Percentiles rank a stretch among this genome's conserved stretches.
phyloP scores from a whole-genome alignment of 1,140 invertebrate genomes.

The Bombus affinis region DNA sequence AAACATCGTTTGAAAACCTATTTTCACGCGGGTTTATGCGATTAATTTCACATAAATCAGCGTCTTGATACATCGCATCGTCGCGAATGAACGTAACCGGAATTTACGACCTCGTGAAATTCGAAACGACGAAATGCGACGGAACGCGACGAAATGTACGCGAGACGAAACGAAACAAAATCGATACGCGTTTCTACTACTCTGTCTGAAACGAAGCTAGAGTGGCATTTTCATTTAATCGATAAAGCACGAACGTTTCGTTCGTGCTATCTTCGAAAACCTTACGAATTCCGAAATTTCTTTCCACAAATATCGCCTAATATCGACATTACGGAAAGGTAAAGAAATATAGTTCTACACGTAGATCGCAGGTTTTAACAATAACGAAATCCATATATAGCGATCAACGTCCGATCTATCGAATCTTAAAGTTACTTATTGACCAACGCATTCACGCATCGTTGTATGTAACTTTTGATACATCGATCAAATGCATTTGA shows the following conservation, averaged over 20 bases:
- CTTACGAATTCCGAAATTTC: neutral
- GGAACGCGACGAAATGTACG: neutral
- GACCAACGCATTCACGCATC: too few relatives aligned
- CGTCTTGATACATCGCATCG: neutral
- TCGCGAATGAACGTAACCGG: neutral
- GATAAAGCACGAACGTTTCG: neutral
- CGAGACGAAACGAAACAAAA: neutral
- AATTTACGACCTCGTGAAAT: neutral
- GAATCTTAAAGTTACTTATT: too few relatives aligned
- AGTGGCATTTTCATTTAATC: neutral
- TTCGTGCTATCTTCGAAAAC: neutral
- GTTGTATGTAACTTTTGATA: too few relatives aligned
- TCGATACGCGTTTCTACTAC: neutral
- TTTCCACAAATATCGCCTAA: neutral
- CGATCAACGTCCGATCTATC: too few relatives aligned
- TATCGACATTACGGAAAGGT: too few relatives aligned
- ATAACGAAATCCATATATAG: too few relatives aligned
- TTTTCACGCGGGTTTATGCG: neutral
- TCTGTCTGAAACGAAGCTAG: neutral
- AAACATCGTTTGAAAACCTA: neutral
- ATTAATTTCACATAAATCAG: conserved; percentile 3
- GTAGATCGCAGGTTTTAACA: too few relatives aligned
- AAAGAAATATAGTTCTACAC: too few relatives aligned
- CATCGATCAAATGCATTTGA: too few relatives aligned
- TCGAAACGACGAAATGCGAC: neutral